Evolutionary conservation across 2,113 vertebrate species (phyloP), one percentile per base, ranked within the genome.

Genomic region (Drymodes brunneopygia): DNA sequence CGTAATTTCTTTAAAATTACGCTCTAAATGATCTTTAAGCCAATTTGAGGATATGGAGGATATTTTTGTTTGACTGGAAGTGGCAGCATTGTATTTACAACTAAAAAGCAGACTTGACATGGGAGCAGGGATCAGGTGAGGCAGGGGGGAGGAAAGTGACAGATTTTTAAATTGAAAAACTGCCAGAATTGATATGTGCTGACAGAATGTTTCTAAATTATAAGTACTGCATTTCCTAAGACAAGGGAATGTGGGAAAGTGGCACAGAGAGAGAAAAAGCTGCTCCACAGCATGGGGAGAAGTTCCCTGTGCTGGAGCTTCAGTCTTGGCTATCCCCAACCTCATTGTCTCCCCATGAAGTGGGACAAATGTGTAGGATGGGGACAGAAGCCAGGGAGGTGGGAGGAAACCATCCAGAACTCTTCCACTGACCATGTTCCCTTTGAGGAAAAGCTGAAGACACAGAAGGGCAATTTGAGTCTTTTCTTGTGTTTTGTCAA

Each of bases 61-160:
- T 45, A 9, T 53, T 79, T 88, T 60, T 73, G 54, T 53, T 83
- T 62, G 56, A 44, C 69, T 91, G 89, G 45, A 85, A 90, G 35
- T 75, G 66, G 33, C 78, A 92, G 47, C 56, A 27, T 28, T 48
- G 36, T 73, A 53, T 71, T 79, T 82, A 25, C 51, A 38, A 51
- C n/a, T 71, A 23, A 57, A 86, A 80, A 58, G 2, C 64, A 81
- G 81, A 25, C 50, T 77, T 78, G 84, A 36, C 2, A 4, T 25
- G 25, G 47, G 50, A 65, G 36, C 44, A 56, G 64, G 50, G 87
- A 64, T 51, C 87, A 70, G 78, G 50, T 65, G 28, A 31, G 36
- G 28, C 13, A 19, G 35, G 2, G 11, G 13, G 44, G 21, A 17
- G 45, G n/a, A 18, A 67, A 42, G 3, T 35, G 45, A 36, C 24